Evolutionary conservation across 2,797 vertebrate genomes (phyloP), one percentile per base, ranked within the genome.

Genomic region (Myotis pilosus): DNA sequence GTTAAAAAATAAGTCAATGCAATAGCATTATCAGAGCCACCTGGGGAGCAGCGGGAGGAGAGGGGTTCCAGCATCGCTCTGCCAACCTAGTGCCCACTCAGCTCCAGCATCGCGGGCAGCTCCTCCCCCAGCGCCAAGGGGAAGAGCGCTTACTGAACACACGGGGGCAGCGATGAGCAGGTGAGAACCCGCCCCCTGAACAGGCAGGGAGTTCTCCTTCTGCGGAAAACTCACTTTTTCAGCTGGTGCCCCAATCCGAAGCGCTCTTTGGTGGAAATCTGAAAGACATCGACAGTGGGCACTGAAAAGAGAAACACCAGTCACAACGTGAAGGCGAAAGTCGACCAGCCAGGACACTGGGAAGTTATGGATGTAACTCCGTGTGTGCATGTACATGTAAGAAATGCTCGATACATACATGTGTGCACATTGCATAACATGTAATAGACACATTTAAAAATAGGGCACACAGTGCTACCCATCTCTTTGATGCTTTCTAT

Each of bases 271-370:
- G 99, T 98, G 78, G 99, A 99, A 97, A 98, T 98, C 97, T 99
- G 99, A 98, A 99, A 99, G 90, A 99, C 99, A 97, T 99, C 99
- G 95, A 99, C 99, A 60, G 99, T 99, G 96, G 99, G 99, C 97
- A 99, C 99, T 99, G 97, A 97, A 89, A 55, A 91, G 36, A 69
- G 78, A 82, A 33, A 33, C 5, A 36, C 5, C 33, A 71, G 64
- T 93, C 66, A 83, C 57, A 71, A 92, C 7, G 22, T 10, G 74
- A n/a, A 83, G 57, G 16, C 30, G 41, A 80, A 76, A 76, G 3
- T 81, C 71, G 38, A 36, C 25, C 16, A 33, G 8, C 44, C 47
- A 62, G 72, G 55, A 64, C 66, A 66, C 93, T 8, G n/a, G 80
- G 36, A 51, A 60, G 11, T 36, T 49, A 19, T 44, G 12, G 38